A percentile compares a stretch with the other conserved stretches of the same genome.
These are phyloP conservation scores for Oxyura jamaicensis DNA, from an alignment of 2,113 vertebrate genomes.

Conservation along the genomic window DNA sequence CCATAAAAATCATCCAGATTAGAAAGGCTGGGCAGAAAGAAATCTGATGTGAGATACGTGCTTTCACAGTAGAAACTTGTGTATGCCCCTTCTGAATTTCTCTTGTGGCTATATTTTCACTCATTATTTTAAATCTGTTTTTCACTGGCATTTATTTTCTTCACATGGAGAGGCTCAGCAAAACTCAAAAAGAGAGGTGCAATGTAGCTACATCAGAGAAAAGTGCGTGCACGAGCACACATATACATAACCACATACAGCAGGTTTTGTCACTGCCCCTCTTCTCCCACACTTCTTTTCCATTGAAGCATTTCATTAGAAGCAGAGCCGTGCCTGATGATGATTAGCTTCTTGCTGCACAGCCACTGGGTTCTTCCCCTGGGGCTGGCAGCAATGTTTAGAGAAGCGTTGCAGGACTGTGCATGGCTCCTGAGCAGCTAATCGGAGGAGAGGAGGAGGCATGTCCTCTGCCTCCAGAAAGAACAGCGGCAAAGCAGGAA, in stretches of 20 bases:
- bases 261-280: not conserved
- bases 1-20: not conserved
- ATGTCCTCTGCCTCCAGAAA: not conserved
- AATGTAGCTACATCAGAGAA: not conserved
- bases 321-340: not conserved
- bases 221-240: not conserved
- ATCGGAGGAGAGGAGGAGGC: not conserved
- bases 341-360: not conserved
- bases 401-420: not conserved
- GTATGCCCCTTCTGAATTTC: not conserved
- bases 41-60: constrained; percentile 1
- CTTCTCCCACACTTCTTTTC: not conserved
- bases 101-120: not conserved
- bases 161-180: not conserved
- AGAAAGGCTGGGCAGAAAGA: not conserved
- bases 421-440: not conserved
- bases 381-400: not conserved
- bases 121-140: not conserved
- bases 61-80: not conserved
- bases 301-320: not conserved
- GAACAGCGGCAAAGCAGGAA: not conserved
- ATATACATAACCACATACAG: not conserved
- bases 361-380: not conserved
- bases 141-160: not conserved
- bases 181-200: not conserved